Conservation (phyloP, 2,888 invertebrate genomes). For the Strigamia transsilvanica region DNA sequence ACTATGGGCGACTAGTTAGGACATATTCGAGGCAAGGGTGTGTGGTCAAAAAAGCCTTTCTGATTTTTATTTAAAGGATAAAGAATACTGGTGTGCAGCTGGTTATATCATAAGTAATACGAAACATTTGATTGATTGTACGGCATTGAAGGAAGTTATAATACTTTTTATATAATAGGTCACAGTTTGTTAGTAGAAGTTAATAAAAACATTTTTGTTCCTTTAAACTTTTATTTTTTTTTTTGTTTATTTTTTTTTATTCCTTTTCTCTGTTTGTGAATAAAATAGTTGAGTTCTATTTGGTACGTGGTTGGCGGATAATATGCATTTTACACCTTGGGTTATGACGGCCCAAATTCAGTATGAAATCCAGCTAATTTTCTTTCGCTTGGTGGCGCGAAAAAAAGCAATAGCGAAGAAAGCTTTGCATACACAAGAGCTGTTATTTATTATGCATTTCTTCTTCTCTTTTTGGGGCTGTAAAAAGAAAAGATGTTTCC, state of each 20-base stretch:
- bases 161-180: no score
- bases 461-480: slow-evolving; percentile 41
- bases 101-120: no score
- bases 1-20: slow-evolving; percentile 24
- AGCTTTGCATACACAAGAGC: slow-evolving; percentile 49
- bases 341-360: slow-evolving; percentile 35
- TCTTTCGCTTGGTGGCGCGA: slow-evolving; percentile 4
- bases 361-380: slow-evolving; percentile 45
- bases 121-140: no score
- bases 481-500: slow-evolving; percentile 36
- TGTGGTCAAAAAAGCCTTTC: neutral
- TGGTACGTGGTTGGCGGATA: slow-evolving; percentile 12
- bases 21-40: slow-evolving; percentile 11
- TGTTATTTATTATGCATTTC: slow-evolving; percentile 49
- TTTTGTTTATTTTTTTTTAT: neutral
- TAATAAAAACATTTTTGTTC: no score
- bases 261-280: neutral
- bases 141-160: no score
- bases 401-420: slow-evolving; percentile 41
- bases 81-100: no score
- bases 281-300: slow-evolving; percentile 26
- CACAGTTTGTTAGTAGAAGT: no score
- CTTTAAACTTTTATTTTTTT: neutral
- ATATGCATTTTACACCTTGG: slow-evolving; percentile 46
- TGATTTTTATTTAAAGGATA: no score